Percentiles rank a stretch among this genome's conserved stretches.
Conservation (phyloP, 2,888 invertebrate species). For the Drosophila buzzatii region DNA sequence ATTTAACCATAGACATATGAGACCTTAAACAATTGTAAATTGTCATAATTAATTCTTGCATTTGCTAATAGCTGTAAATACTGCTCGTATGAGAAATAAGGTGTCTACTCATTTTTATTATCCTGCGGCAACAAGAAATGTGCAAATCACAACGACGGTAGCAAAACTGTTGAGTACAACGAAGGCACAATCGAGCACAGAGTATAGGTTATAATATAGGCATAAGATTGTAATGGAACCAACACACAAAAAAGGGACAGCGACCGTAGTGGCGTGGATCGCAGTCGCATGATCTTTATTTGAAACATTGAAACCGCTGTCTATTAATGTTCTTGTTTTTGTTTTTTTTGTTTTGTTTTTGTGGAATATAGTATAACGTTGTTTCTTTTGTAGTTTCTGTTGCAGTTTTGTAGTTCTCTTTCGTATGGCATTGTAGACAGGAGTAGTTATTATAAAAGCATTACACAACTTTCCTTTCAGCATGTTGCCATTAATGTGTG, state of each 20-base stretch:
- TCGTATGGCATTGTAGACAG: slow-evolving; percentile 28
- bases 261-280: slow-evolving; percentile 39
- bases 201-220: too few species aligned
- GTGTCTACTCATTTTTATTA: slow-evolving; percentile 60
- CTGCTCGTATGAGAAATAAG: slow-evolving; percentile 59
- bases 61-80: not conserved
- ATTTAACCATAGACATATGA: not conserved
- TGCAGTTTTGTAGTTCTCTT: slow-evolving; percentile 8
- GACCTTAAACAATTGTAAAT: not conserved
- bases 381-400: slow-evolving; percentile 16
- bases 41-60: slow-evolving; percentile 9
- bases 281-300: slow-evolving; percentile 68
- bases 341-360: not conserved
- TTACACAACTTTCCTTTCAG: slow-evolving; percentile 72
- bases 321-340: slow-evolving; percentile 39
- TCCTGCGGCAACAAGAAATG: slow-evolving; percentile 62
- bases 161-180: too few species aligned
- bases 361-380: not conserved
- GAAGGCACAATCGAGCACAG: too few species aligned
- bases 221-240: slow-evolving; percentile 4
- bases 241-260: slow-evolving; percentile 25
- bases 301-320: slow-evolving; percentile 69
- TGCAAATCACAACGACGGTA: slow-evolving; percentile 34
- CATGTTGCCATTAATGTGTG: slow-evolving; percentile 32
- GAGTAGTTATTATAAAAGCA: slow-evolving; percentile 73